Evolutionary conservation across 2,113 vertebrate genomes (phyloP).

Genomic region (Shinisaurus crocodilurus): DNA sequence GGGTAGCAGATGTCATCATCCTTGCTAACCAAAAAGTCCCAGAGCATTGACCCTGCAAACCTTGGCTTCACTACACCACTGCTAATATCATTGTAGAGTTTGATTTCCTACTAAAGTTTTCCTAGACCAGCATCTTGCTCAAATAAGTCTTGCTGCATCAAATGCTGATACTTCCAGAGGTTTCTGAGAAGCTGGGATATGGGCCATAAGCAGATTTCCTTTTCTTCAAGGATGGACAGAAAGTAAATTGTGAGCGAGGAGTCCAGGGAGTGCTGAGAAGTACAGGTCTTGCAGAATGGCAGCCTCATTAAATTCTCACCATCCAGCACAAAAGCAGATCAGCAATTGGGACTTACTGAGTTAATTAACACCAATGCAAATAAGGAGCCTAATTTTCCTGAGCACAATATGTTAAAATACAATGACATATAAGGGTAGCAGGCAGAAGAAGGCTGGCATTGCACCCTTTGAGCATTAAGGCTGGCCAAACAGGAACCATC

Average conservation of each 20-base stretch:
- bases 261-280: not conserved
- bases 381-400: not conserved
- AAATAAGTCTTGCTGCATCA: not conserved
- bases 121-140: not conserved
- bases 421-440: not conserved
- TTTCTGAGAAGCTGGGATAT: not conserved
- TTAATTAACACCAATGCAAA: not conserved
- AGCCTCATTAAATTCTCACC: not conserved
- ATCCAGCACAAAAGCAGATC: not conserved
- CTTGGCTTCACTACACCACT: too few relatives aligned
- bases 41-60: too few relatives aligned
- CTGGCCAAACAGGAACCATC: not conserved
- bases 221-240: not conserved
- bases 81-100: not conserved
- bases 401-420: not conserved
- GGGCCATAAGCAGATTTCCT: not conserved
- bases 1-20: too few relatives aligned
- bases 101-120: not conserved
- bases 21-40: too few relatives aligned
- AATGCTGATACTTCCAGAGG: not conserved
- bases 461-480: not conserved
- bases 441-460: not conserved
- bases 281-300: not conserved
- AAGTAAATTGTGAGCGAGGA: not conserved
- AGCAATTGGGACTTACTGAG: not conserved